Base-by-base conservation (phyloP, 2,797 vertebrate genomes). In the Amblyraja radiata region DNA sequence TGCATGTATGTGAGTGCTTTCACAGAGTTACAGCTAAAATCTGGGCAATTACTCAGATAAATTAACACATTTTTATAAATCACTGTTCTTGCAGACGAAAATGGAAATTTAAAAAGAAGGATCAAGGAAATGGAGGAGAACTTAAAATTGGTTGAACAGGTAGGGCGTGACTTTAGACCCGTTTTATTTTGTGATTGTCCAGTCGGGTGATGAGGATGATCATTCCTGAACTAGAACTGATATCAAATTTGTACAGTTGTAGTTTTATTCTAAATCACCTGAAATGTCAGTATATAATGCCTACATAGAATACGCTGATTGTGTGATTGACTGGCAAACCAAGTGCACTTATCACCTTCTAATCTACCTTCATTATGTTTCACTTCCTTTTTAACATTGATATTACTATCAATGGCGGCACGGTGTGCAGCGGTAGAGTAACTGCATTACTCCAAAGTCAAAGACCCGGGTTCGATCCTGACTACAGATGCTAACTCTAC, bases 31-130 rank as follows among this genome's bases (percentile, higher is more conserved):
- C 65, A 54, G 46, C 46, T 54, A 5, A 25, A 74, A 74, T 21
- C 16, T 74, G 71, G 5, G 16, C 28, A 10, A 58, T 46, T 18
- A 2, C 2, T 68, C 1, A 68, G n/a, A 3, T 88, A 9, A 68
- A 68, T 88, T 88, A 36, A 88, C 21, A 25, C 0, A 36, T 32
- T 28, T 74, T 76, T 54, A 14, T n/a, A 74, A 92, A n/a, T 54
- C 36, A 65, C 92, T 94, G 32, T 94, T 94, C 94, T 86, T 0
- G 0, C 91, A 97, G 96, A 94, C 94, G 96, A 97, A 96, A 97
- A 97, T 95, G 95, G 95, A 90, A 95, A 94, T 71, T 93, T 97
- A 73, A 96, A 96, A 93, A 95, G 86, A 94, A 94, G 93, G 90
- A 93, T 94, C 94, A 94, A 94, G 16, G 74, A 94, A 93, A 94